These are phyloP conservation scores for Gnatocerus cornutus DNA, from an alignment of 2,888 invertebrate species.

Conservation along the genomic window DNA sequence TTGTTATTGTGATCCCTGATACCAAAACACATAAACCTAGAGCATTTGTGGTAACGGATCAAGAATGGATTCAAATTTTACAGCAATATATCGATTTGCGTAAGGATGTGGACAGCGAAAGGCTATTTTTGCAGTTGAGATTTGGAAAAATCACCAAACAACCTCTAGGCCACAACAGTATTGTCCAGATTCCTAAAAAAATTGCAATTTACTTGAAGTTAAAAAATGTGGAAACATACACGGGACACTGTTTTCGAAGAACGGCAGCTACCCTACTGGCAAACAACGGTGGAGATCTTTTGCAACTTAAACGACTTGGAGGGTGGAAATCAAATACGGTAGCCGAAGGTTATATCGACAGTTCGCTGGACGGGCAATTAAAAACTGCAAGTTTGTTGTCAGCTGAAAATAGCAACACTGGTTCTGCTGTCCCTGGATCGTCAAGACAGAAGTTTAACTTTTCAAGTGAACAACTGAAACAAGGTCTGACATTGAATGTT, in stretches of 20 bases:
- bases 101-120: neutral
- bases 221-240: constrained; percentile 8
- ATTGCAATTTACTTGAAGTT: constrained; percentile 15
- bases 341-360: neutral
- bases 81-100: neutral
- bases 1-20: neutral
- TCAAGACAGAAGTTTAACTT: too few relatives aligned
- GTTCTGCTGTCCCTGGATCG: too few relatives aligned
- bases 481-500: too few relatives aligned
- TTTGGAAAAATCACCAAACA: neutral
- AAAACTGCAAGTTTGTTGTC: neutral
- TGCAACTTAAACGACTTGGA: neutral
- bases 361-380: neutral
- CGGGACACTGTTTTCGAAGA: constrained; percentile 14
- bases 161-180: neutral
- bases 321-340: constrained; percentile 1
- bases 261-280: neutral
- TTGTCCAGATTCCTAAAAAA: constrained; percentile 1
- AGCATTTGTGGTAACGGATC: neutral
- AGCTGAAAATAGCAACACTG: too few relatives aligned
- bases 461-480: too few relatives aligned
- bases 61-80: neutral
- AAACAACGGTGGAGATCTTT: neutral
- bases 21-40: neutral
- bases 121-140: constrained; percentile 2